Conservation (phyloP, 2,888 invertebrate genomes). For the Carterocephalus palaemon region DNA sequence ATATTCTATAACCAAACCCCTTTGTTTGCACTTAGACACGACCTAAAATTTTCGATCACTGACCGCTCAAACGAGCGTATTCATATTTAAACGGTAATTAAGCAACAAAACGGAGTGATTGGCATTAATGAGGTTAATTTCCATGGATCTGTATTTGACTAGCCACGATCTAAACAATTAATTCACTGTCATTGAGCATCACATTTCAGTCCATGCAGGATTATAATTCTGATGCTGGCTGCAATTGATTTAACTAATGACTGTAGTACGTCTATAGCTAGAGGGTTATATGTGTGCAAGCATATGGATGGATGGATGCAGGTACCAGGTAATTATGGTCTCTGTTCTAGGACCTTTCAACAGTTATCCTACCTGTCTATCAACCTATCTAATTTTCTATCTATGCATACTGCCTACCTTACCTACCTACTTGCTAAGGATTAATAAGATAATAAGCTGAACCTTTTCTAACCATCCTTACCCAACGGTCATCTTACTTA, state of each 20-base stretch:
- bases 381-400: too few species aligned
- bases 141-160: not conserved
- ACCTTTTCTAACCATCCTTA: too few species aligned
- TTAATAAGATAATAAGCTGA: too few species aligned
- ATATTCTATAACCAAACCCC: too few species aligned
- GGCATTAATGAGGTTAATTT: conserved; percentile 5
- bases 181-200: not conserved
- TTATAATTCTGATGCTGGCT: conserved; percentile 1
- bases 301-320: not conserved
- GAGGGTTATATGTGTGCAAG: too few species aligned
- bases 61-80: conserved; percentile 4
- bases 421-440: too few species aligned
- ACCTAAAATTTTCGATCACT: not conserved
- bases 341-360: too few species aligned
- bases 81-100: conserved; percentile 3
- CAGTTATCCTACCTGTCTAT: too few species aligned
- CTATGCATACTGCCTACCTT: too few species aligned
- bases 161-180: conserved; percentile 3
- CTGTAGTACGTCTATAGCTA: too few species aligned
- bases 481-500: too few species aligned
- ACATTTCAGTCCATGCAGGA: conserved; percentile 2
- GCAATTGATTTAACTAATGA: conserved; percentile 1
- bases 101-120: conserved; percentile 3
- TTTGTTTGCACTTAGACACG: too few species aligned
- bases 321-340: not conserved